Evolutionary conservation across 2,797 vertebrate genomes (phyloP).

Genomic region (Caiman crocodilus): DNA sequence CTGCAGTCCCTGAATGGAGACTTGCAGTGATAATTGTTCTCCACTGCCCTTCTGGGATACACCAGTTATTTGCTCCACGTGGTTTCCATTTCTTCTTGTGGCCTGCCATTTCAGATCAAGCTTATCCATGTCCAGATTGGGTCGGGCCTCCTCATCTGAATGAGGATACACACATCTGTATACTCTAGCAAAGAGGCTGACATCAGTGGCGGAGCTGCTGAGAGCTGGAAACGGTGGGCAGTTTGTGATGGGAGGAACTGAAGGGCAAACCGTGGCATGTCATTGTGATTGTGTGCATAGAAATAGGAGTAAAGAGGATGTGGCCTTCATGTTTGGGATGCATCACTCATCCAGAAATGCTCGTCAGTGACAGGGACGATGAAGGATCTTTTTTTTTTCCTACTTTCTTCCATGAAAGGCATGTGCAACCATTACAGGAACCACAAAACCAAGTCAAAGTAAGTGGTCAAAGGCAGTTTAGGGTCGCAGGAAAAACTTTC

Average conservation of each 20-base stretch:
- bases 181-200: neutral
- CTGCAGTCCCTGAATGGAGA: neutral
- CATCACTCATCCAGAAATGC: neutral
- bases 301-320: fast-evolving
- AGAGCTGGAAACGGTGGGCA: neutral
- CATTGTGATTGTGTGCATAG: neutral
- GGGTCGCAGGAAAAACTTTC: too few relatives aligned
- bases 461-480: too few relatives aligned
- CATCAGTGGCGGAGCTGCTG: neutral
- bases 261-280: too few relatives aligned
- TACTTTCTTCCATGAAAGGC: neutral
- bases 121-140: neutral
- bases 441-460: too few relatives aligned
- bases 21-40: neutral
- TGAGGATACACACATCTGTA: neutral
- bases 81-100: neutral
- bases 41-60: neutral
- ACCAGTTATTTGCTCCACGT: neutral
- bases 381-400: too few relatives aligned
- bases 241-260: neutral
- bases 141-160: neutral
- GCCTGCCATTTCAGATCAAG: neutral
- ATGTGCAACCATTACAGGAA: neutral
- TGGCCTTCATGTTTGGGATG: neutral
- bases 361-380: neutral